phyloP scores from a whole-genome alignment of 2,113 vertebrate species.

The Anhinga anhinga region DNA sequence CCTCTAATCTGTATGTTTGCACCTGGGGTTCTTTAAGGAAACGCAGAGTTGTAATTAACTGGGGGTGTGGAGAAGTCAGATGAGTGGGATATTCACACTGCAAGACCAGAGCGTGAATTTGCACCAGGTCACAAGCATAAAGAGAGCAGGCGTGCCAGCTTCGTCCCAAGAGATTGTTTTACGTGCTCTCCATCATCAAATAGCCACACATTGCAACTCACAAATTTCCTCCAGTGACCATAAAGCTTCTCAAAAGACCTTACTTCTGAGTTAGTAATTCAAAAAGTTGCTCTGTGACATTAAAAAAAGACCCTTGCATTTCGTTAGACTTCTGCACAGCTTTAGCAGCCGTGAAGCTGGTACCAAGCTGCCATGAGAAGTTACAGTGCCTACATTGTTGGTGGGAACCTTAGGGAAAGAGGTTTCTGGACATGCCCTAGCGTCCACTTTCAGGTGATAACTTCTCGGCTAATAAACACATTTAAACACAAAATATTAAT shows the following conservation, averaged over 20 bases:
- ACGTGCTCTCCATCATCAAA: conserved; percentile 32
- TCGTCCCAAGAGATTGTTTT: neutral
- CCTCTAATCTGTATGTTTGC: conserved; percentile 59
- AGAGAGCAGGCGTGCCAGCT: neutral
- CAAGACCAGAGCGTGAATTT: neutral
- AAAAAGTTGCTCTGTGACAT: conserved; percentile 13
- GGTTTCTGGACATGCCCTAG: conserved; percentile 45
- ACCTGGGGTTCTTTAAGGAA: conserved; percentile 65
- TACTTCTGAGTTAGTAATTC: neutral
- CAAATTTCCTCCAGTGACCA: neutral
- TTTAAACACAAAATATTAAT: conserved; percentile 63
- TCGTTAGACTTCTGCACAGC: neutral
- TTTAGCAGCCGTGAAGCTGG: neutral
- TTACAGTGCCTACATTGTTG: conserved; percentile 56
- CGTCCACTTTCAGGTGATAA: conserved; percentile 64
- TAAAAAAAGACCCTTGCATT: conserved; percentile 19
- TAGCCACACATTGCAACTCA: neutral
- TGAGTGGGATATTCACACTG: conserved; percentile 64
- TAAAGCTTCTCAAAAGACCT: conserved; percentile 40
- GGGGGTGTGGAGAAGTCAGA: conserved; percentile 44
- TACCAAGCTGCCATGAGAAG: neutral
- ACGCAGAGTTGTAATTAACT: conserved; percentile 55
- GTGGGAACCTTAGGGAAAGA: conserved; percentile 31
- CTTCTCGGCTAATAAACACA: conserved; percentile 69
- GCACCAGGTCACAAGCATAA: conserved; percentile 21